Evolutionary conservation across 2,113 vertebrate genomes (phyloP).

Genomic region (Muntiacus reevesi): DNA sequence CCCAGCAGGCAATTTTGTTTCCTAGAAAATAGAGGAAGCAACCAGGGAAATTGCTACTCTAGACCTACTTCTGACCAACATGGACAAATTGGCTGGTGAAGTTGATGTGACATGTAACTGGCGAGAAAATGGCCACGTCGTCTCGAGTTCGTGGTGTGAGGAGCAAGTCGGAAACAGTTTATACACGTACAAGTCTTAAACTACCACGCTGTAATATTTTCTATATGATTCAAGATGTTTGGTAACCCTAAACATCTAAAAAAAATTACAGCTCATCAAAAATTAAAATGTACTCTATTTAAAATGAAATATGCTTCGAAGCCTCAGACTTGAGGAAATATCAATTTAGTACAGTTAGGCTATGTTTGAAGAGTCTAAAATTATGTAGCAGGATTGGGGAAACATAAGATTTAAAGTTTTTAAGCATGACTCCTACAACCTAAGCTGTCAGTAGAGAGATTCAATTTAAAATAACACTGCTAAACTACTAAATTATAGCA

Average conservation of each 20-base stretch:
- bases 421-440: conserved; percentile 65
- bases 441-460: conserved; percentile 60
- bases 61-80: conserved; percentile 57
- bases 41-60: conserved; percentile 36
- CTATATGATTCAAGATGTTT: conserved; percentile 39
- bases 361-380: conserved; percentile 68
- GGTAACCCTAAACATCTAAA: conserved; percentile 41
- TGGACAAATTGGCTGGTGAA: conserved; percentile 28
- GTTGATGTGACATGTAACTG: conserved; percentile 27
- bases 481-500: conserved; percentile 2
- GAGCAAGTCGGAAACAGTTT: conserved; percentile 4
- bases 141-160: background rate
- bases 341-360: conserved; percentile 49
- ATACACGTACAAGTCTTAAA: background rate
- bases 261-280: conserved; percentile 26
- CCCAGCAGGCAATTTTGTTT: conserved; percentile 55
- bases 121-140: background rate
- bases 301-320: conserved; percentile 53
- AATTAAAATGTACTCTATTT: conserved; percentile 65
- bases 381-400: conserved; percentile 66
- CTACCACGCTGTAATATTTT: background rate
- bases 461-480: conserved; percentile 43
- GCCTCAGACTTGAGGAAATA: conserved; percentile 56
- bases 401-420: conserved; percentile 66
- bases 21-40: conserved; percentile 66